These are phyloP conservation scores for Temnothorax rugatulus DNA, from an alignment of 2,888 invertebrate genomes.

Conservation along the genomic window DNA sequence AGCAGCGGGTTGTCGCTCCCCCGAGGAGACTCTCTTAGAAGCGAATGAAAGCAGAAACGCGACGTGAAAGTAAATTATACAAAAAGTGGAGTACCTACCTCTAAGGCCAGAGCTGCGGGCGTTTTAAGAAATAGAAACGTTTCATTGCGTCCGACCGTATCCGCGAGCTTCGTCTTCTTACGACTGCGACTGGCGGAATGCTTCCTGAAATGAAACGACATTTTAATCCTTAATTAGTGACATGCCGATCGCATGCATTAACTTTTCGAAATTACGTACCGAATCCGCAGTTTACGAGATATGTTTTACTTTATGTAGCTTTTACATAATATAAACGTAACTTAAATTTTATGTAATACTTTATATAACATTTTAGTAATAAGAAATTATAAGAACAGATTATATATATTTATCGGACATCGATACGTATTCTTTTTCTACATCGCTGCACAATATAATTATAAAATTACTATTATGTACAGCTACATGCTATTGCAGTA, in stretches of 20 bases:
- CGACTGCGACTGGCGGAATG: constrained; percentile 1
- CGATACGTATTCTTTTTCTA: not conserved
- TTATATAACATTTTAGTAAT: not conserved
- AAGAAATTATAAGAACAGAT: not conserved
- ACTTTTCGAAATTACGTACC: constrained; percentile 16
- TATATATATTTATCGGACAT: not conserved
- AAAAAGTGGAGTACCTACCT: constrained; percentile 69
- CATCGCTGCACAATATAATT: not conserved
- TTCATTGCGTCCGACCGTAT: constrained; percentile 41
- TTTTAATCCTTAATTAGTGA: constrained; percentile 29
- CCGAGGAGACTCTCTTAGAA: constrained; percentile 37
- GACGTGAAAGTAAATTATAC: constrained; percentile 72
- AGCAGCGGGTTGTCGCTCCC: constrained; percentile 40
- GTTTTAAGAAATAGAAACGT: constrained; percentile 53
- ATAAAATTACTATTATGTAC: not conserved
- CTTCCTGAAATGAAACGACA: constrained; percentile 14
- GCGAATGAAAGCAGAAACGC: constrained; percentile 72
- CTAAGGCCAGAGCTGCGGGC: constrained; percentile 46
- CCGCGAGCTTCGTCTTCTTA: constrained; percentile 17
- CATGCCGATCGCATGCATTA: not conserved
- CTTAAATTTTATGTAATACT: not conserved
- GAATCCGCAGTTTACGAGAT: not conserved
- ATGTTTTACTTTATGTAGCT: not conserved
- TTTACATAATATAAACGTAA: not conserved
- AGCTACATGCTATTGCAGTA: not conserved